Evolutionary conservation across 2,113 vertebrate genomes (phyloP).

Genomic region (Cepphus grylle): DNA sequence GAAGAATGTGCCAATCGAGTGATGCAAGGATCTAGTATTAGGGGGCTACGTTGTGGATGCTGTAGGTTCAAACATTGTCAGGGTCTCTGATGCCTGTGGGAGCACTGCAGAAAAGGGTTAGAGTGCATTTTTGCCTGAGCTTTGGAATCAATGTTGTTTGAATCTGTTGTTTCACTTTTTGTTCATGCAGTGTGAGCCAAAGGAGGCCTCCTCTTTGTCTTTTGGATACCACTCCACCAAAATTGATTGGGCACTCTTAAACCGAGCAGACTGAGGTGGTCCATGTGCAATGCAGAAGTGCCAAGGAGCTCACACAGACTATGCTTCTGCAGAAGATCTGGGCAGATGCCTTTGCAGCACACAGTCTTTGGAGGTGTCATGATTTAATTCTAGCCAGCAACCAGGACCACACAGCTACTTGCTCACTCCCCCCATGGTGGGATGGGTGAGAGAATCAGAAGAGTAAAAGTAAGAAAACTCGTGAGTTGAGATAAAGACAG

Average conservation of each 20-base stretch:
- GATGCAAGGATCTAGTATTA: neutral
- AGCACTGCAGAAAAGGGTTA: neutral
- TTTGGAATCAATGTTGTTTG: neutral
- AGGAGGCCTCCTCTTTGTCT: neutral
- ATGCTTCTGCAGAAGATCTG: neutral
- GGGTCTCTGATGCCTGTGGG: neutral
- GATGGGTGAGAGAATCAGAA: neutral
- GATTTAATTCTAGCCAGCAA: neutral
- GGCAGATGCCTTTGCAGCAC: neutral
- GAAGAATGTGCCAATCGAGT: neutral
- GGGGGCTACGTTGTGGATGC: neutral
- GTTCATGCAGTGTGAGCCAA: neutral
- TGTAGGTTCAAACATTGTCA: neutral
- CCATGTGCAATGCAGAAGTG: neutral
- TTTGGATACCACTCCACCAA: neutral
- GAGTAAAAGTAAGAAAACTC: neutral
- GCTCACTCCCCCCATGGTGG: neutral
- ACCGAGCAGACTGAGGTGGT: neutral
- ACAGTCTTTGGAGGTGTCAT: neutral
- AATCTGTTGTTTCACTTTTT: neutral
- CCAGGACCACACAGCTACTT: neutral
- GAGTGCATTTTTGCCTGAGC: rapidly evolving
- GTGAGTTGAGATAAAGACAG: neutral
- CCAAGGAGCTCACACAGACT: neutral
- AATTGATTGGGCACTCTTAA: neutral